Evolutionary conservation across 2,113 vertebrate species (phyloP).

Genomic region (Gymnogyps californianus): DNA sequence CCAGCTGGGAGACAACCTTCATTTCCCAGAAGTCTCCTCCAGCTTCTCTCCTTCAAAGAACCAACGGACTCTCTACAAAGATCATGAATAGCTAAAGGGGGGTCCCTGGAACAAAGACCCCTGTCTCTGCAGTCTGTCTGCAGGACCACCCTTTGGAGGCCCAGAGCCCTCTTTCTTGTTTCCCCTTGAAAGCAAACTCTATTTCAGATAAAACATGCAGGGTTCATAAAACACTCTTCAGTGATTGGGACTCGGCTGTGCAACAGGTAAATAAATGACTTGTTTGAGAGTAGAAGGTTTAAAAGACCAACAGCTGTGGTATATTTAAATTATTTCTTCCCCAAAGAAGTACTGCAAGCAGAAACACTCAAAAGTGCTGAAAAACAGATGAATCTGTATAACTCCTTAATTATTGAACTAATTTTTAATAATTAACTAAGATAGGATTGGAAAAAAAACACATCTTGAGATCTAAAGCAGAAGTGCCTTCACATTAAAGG

Average conservation of each 20-base stretch:
- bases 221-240: background rate
- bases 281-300: background rate
- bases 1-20: background rate
- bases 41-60: background rate
- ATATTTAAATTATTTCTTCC: background rate
- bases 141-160: background rate
- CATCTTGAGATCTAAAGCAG: slow-evolving; percentile 18
- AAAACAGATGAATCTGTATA: slow-evolving; percentile 52
- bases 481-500: background rate
- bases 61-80: background rate
- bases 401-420: slow-evolving; percentile 52
- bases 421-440: slow-evolving; percentile 60
- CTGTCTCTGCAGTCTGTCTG: background rate
- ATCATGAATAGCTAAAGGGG: background rate
- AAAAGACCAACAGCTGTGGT: background rate
- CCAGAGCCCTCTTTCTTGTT: background rate
- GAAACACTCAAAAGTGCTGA: slow-evolving; percentile 43
- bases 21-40: background rate
- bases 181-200: background rate
- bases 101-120: background rate
- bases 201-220: background rate
- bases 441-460: background rate
- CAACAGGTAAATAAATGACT: background rate
- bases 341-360: background rate
- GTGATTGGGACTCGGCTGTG: background rate